These are phyloP conservation scores for Zelleria hepariella DNA, from an alignment of 2,888 invertebrate species.

Conservation along the genomic window DNA sequence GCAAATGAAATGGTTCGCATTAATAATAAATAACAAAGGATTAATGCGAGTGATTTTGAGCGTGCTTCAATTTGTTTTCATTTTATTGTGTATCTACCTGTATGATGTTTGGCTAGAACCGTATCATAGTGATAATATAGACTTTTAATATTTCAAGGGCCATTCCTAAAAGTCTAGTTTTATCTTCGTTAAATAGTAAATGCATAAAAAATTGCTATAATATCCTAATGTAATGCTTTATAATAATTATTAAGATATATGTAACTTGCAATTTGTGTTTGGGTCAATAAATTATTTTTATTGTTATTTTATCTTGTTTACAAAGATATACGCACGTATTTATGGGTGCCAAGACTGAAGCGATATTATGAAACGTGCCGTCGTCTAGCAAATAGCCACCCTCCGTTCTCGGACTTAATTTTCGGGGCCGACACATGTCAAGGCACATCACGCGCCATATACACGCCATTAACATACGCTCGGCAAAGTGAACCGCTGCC, in stretches of 20 bases:
- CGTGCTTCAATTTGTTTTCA: neutral
- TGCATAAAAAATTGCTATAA: too few relatives aligned
- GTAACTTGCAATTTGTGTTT: too few relatives aligned
- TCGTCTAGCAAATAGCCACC: conserved; percentile 16
- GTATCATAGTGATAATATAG: too few relatives aligned
- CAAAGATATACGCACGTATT: neutral
- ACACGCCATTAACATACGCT: conserved; percentile 57
- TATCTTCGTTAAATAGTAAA: too few relatives aligned
- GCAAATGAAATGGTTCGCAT: conserved; percentile 30
- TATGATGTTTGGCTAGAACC: too few relatives aligned
- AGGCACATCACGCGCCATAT: conserved; percentile 49
- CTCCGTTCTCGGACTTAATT: conserved; percentile 51
- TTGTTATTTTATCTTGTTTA: neutral
- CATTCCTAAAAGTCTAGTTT: too few relatives aligned
- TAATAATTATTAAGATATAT: too few relatives aligned
- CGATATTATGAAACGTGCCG: conserved; percentile 3
- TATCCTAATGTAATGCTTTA: too few relatives aligned
- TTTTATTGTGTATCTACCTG: too few relatives aligned
- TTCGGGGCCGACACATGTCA: conserved; percentile 59
- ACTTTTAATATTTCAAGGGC: too few relatives aligned
- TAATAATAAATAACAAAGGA: conserved; percentile 17
- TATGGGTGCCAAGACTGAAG: neutral
- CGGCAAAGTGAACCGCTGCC: conserved; percentile 41
- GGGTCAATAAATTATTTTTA: neutral
- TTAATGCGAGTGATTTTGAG: neutral